A percentile compares a stretch with the other conserved stretches of the same genome.
Evolutionary conservation across 2,888 invertebrate genomes (phyloP).

Genomic region (Perdita meconis): DNA sequence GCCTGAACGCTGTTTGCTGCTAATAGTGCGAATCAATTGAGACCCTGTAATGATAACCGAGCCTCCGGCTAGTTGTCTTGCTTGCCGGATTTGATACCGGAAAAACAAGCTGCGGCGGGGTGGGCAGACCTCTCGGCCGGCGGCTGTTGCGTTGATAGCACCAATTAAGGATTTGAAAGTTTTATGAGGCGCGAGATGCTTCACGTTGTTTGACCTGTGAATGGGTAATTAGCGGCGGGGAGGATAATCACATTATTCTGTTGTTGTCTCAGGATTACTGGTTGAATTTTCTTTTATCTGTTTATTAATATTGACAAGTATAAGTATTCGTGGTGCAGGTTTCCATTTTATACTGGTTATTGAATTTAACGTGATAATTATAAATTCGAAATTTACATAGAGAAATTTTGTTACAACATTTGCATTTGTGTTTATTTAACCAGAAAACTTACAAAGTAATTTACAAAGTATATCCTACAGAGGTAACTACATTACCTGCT

Average conservation of each 20-base stretch:
- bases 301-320: too few relatives aligned
- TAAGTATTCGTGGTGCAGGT: too few relatives aligned
- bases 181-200: not conserved
- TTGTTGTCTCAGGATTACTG: too few relatives aligned
- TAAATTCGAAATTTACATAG: not conserved
- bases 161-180: not conserved
- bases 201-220: not conserved
- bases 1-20: not conserved
- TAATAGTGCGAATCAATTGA: not conserved
- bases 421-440: too few relatives aligned
- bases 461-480: too few relatives aligned
- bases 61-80: not conserved
- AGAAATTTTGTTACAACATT: too few relatives aligned
- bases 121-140: not conserved
- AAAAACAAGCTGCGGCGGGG: not conserved
- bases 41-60: slow-evolving; percentile 1
- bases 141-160: not conserved
- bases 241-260: not conserved
- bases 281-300: too few relatives aligned
- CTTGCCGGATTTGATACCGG: not conserved
- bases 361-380: too few relatives aligned
- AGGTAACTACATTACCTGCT: too few relatives aligned
- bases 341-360: too few relatives aligned
- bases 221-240: not conserved
- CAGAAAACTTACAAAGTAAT: too few relatives aligned